Evolutionary conservation across 2,888 invertebrate genomes (phyloP).

Genomic region (Lochmaea crataegi): DNA sequence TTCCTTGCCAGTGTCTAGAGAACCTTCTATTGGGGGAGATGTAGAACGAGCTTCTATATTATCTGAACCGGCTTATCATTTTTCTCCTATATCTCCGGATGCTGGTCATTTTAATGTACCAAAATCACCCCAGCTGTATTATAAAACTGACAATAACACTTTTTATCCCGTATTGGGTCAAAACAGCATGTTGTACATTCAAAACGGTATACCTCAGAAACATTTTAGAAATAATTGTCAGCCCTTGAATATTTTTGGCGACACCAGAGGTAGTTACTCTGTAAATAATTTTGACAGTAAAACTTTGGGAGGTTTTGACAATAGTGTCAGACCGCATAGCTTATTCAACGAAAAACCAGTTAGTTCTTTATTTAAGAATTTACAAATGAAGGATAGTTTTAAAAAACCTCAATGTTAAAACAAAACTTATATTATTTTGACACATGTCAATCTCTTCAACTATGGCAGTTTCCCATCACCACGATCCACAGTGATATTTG

Average conservation of each 20-base stretch:
- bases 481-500: too few relatives aligned
- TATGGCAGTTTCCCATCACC: too few relatives aligned
- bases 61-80: constrained; percentile 64
- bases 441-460: too few relatives aligned
- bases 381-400: constrained; percentile 19
- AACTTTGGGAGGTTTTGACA: background rate
- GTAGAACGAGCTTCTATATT: constrained; percentile 66
- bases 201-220: constrained; percentile 38
- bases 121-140: constrained; percentile 35
- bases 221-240: constrained; percentile 31
- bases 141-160: constrained; percentile 42
- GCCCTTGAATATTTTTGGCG: background rate
- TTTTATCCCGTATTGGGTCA: constrained; percentile 46
- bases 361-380: constrained; percentile 40
- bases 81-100: constrained; percentile 38
- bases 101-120: background rate
- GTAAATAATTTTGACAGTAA: constrained; percentile 15
- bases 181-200: constrained; percentile 44
- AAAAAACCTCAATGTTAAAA: constrained; percentile 21
- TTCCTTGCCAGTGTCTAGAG: constrained; percentile 68
- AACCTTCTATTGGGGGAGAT: constrained; percentile 71
- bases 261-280: constrained; percentile 4
- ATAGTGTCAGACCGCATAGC: constrained; percentile 17
- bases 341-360: constrained; percentile 36
- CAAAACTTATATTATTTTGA: too few relatives aligned